phyloP scores from a whole-genome alignment of 2,113 vertebrate genomes.

The Meleagris gallopavo region DNA sequence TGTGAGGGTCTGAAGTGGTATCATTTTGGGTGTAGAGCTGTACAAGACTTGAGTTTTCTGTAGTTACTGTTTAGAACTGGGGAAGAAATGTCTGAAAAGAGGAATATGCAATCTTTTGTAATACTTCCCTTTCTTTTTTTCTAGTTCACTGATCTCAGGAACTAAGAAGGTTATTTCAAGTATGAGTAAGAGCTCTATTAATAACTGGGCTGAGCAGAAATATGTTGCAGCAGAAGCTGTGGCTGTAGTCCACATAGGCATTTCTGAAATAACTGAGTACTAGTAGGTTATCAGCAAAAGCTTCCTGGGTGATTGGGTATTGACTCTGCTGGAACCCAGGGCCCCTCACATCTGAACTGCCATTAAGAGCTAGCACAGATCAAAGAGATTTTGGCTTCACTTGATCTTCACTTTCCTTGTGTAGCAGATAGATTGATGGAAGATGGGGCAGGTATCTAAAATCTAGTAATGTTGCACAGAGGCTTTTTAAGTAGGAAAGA shows the following conservation, averaged over 20 bases:
- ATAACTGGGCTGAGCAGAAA: neutral
- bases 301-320: accelerated
- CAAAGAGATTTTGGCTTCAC: neutral
- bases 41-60: neutral
- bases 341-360: neutral
- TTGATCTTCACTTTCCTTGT: neutral
- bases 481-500: neutral
- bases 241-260: neutral
- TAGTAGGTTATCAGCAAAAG: neutral
- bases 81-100: neutral
- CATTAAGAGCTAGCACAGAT: neutral
- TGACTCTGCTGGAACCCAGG: neutral
- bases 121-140: neutral
- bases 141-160: neutral
- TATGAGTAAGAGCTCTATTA: neutral
- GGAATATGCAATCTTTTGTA: neutral
- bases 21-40: neutral
- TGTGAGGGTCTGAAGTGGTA: neutral
- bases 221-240: neutral
- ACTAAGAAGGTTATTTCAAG: neutral
- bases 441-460: neutral
- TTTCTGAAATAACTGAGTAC: neutral
- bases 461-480: neutral
- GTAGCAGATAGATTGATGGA: neutral
- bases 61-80: neutral